Evolutionary conservation across 1,140 invertebrate genomes (phyloP).

Genomic region (Ephestia elutella): DNA sequence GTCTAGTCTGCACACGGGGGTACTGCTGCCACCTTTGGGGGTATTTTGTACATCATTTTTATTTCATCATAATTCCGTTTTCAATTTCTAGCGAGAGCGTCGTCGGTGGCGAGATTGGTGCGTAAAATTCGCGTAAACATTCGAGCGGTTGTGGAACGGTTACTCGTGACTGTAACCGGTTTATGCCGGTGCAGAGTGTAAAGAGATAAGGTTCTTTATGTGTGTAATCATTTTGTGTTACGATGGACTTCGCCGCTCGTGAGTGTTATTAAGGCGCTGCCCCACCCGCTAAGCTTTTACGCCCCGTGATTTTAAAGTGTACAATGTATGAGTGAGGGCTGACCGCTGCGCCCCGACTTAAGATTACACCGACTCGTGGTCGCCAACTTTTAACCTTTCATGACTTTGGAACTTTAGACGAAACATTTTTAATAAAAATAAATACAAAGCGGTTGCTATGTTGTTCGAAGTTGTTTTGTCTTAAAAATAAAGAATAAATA

Average conservation of each 20-base stretch:
- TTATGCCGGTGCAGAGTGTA: constrained; percentile 64
- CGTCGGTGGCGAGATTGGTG: constrained; percentile 53
- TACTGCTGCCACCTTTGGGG: constrained; percentile 16
- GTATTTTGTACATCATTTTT: constrained; percentile 46
- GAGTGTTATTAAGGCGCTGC: constrained; percentile 62
- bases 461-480: too few species aligned
- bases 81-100: constrained; percentile 59
- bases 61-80: constrained; percentile 65
- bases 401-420: not conserved
- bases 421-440: not conserved
- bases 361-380: constrained; percentile 11
- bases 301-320: constrained; percentile 27
- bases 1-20: constrained; percentile 23
- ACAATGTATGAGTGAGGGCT: constrained; percentile 18
- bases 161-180: constrained; percentile 61
- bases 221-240: constrained; percentile 71
- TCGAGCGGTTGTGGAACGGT: constrained; percentile 60
- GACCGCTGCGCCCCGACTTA: constrained; percentile 10
- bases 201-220: constrained; percentile 71
- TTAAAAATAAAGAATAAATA: not conserved
- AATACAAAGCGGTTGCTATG: not conserved
- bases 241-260: constrained; percentile 56
- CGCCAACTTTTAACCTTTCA: not conserved
- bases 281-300: constrained; percentile 34
- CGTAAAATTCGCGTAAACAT: constrained; percentile 70